Conservation (phyloP, 2,797 vertebrate species). For the Leucoraja ocellata region DNA sequence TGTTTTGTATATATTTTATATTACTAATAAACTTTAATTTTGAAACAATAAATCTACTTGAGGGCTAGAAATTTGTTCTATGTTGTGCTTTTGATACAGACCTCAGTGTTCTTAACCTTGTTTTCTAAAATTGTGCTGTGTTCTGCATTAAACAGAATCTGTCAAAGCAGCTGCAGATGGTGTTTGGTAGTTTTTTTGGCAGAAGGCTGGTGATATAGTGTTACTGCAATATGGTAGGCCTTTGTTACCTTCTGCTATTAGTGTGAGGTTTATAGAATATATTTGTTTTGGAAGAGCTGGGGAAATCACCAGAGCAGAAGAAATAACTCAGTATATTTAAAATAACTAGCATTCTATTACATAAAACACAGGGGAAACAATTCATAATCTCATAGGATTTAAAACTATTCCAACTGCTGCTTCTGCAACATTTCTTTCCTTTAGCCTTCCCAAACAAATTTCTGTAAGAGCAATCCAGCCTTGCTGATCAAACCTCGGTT, state of each 20-base stretch:
- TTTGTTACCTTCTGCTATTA: slow-evolving; percentile 35
- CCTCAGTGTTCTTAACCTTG: slow-evolving; percentile 11
- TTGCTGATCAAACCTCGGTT: background rate
- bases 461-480: background rate
- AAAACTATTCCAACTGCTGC: background rate
- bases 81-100: background rate
- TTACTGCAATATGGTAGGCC: slow-evolving; percentile 35
- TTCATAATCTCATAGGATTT: slow-evolving; percentile 4
- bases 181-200: slow-evolving; percentile 37
- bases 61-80: background rate
- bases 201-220: slow-evolving; percentile 8
- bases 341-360: slow-evolving; percentile 22
- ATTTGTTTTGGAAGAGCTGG: slow-evolving; percentile 32
- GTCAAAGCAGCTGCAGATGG: slow-evolving; percentile 37
- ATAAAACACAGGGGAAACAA: slow-evolving; percentile 36
- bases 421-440: slow-evolving; percentile 16
- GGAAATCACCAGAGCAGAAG: slow-evolving; percentile 30
- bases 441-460: background rate
- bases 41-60: background rate
- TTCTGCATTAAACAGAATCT: slow-evolving; percentile 22
- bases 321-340: slow-evolving; percentile 36
- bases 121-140: slow-evolving; percentile 32
- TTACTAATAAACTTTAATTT: too few species aligned
- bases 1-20: too few species aligned
- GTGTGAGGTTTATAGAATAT: slow-evolving; percentile 35